phyloP scores from a whole-genome alignment of 23 tunicate species.

The Aplidium turbinatum region DNA sequence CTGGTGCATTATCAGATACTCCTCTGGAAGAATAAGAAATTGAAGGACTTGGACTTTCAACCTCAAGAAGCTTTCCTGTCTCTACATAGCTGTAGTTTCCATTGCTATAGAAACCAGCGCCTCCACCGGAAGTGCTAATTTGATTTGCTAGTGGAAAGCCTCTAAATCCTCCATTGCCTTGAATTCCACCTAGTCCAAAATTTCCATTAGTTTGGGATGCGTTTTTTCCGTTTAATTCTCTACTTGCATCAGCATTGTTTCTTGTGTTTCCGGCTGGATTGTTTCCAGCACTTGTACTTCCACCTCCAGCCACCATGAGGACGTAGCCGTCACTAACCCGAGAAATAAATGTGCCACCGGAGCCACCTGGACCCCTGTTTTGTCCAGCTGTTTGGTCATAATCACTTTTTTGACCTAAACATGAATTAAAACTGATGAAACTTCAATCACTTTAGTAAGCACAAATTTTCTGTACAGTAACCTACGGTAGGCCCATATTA shows the following conservation, averaged over 20 bases:
- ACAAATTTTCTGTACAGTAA: too few species aligned
- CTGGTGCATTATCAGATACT: constrained; percentile 39
- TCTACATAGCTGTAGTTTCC: constrained; percentile 38
- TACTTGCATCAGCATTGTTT: constrained; percentile 59
- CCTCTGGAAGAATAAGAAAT: constrained; percentile 22
- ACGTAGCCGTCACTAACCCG: constrained; percentile 43
- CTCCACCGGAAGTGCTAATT: constrained; percentile 71
- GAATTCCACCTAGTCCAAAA: constrained; percentile 39
- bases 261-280: constrained; percentile 9
- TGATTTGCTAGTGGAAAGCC: constrained; percentile 14
- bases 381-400: neutral
- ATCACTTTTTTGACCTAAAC: constrained; percentile 85
- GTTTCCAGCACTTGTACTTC: constrained; percentile 74
- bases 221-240: constrained; percentile 42
- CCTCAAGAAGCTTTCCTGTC: constrained; percentile 1
- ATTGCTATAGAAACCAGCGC: constrained; percentile 65
- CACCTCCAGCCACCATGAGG: constrained; percentile 89
- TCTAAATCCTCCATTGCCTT: constrained; percentile 58
- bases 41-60: constrained; percentile 52
- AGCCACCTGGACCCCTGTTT: constrained; percentile 64
- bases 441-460: too few species aligned
- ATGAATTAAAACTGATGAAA: too few species aligned
- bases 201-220: constrained; percentile 34
- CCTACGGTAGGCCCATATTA: too few species aligned
- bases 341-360: constrained; percentile 80